Evolutionary conservation across 2,113 vertebrate species (phyloP), one percentile per base, ranked within the genome.

Genomic region (Xiphorhynchus elegans): DNA sequence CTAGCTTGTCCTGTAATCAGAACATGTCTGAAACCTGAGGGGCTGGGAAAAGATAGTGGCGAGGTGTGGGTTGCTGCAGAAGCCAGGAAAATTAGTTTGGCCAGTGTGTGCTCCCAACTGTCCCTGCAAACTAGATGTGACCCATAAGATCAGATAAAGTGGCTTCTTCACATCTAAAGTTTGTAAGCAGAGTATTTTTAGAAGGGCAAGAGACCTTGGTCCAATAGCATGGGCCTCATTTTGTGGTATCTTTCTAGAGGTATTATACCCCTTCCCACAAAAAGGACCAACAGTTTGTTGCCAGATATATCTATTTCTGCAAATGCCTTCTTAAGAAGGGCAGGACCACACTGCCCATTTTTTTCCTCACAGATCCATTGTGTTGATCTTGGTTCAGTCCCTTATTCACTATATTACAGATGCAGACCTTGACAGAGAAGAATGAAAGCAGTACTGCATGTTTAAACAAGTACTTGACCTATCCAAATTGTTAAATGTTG

Each of bases 71-170:
- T 4, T 91, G 37, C 46, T 74, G n/a, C 63, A 90, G 63, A 62
- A 86, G 59, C 46, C 68, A 81, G 33, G 42, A 58, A 26, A 53
- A 49, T 52, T 15, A 5, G 15, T 55, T 46, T 73, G 55, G 8
- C 33, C 26, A 58, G 4, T 39, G 25, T 49, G 37, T 84, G 28
- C 42, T 76, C 81, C 47, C 80, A 89, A 25, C 46, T 84, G 55
- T 10, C n/a, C 17, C 13, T 0, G 0, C 28, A 37, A 49, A 46
- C 17, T 23, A 8, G 9, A 4, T 13, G 46, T 13, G 72, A 56
- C 21, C 15, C 26, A 17, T 29, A 46, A 73, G 40, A 44, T 10
- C n/a, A 80, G 17, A 9, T 31, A 18, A 80, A 90, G 29, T n/a
- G 28, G 15, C 67, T 66, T 49, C 31, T 78, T 81, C 33, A 21